Evolutionary conservation across 1,140 invertebrate genomes (phyloP).

Genomic region (Gonioctena quinquepunctata): DNA sequence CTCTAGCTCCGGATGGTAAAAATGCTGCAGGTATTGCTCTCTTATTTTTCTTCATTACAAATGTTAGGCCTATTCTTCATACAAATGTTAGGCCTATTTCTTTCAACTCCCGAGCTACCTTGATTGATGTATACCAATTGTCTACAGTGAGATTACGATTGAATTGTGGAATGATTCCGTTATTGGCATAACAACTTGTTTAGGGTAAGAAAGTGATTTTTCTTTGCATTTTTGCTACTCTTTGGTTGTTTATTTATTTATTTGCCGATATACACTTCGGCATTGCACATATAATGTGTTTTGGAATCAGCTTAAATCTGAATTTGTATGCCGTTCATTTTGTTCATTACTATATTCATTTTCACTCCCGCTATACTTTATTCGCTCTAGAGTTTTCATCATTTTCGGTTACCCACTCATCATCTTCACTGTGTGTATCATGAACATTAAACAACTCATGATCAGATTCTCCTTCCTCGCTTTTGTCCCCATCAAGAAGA

Average conservation of each 20-base stretch:
- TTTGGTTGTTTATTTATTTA: neutral
- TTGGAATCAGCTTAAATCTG: slow-evolving; percentile 16
- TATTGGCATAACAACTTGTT: neutral
- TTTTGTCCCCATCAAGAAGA: no score
- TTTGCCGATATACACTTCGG: slow-evolving; percentile 18
- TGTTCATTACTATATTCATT: no score
- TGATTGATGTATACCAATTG: slow-evolving; percentile 42
- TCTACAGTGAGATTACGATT: slow-evolving; percentile 44
- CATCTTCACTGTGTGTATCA: no score
- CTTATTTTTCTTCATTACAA: slow-evolving; percentile 47
- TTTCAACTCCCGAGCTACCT: slow-evolving; percentile 32
- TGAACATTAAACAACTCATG: no score
- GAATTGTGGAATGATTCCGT: slow-evolving; percentile 28
- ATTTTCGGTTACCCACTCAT: no score
- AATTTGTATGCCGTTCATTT: slow-evolving; percentile 15
- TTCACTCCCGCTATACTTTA: no score
- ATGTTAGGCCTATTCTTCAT: slow-evolving; percentile 43
- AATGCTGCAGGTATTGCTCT: slow-evolving; percentile 46
- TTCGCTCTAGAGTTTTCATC: no score
- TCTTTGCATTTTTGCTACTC: slow-evolving; percentile 11
- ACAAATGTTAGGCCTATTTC: slow-evolving; percentile 42
- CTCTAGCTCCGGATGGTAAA: slow-evolving; percentile 20
- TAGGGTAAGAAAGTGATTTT: neutral
- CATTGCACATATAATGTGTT: slow-evolving; percentile 22
- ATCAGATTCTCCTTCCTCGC: no score